These are phyloP conservation scores for Chauna torquata DNA, from an alignment of 2,113 vertebrate genomes.

Conservation along the genomic window DNA sequence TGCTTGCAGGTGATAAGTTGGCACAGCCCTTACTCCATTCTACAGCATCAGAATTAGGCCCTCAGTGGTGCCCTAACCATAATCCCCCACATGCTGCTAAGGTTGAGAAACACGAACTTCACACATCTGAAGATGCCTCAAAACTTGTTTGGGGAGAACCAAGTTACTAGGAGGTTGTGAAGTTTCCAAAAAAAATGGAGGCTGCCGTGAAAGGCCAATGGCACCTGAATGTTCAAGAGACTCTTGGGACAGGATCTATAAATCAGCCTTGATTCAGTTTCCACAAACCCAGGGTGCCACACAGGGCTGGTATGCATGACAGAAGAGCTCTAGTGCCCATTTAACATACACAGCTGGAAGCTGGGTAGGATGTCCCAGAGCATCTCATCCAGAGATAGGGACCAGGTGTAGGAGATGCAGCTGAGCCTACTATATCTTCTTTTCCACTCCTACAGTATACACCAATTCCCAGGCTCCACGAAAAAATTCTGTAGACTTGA, in stretches of 20 bases:
- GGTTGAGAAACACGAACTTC: background rate
- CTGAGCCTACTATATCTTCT: background rate
- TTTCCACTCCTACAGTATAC: background rate
- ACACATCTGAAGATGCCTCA: background rate
- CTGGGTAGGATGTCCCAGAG: background rate
- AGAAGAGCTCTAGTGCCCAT: background rate
- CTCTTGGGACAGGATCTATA: background rate
- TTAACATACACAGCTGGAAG: accelerated
- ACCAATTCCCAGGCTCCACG: background rate
- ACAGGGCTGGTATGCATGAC: background rate
- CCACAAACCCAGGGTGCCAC: background rate
- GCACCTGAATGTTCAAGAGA: background rate
- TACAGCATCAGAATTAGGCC: background rate
- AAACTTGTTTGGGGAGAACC: background rate
- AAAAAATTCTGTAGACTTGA: background rate
- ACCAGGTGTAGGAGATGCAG: background rate
- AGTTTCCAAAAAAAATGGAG: background rate
- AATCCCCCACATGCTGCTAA: background rate
- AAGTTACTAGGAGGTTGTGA: background rate
- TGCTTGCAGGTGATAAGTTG: background rate
- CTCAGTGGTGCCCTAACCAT: background rate
- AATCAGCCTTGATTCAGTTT: background rate
- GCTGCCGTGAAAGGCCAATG: background rate
- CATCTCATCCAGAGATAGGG: background rate
- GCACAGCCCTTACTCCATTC: background rate